Conservation (phyloP, 2,888 invertebrate genomes). For the Netelia inedita region DNA sequence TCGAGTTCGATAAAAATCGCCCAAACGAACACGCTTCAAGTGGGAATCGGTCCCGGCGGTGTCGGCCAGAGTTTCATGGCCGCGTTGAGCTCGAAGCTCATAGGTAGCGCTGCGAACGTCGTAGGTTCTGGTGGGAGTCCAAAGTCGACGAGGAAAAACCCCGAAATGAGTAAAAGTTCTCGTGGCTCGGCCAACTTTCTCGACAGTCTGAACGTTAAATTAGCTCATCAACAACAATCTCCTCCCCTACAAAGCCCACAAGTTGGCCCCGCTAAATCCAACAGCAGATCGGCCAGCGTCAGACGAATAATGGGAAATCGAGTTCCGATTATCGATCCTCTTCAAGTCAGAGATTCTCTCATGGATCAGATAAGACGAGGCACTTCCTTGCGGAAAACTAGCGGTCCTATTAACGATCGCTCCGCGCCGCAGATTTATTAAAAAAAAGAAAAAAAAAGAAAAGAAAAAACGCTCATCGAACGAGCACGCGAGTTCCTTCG, state of each 20-base stretch:
- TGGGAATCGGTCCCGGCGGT: constrained; percentile 85
- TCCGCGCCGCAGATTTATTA: constrained; percentile 95
- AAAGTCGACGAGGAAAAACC: constrained; percentile 81
- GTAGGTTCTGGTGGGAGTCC: constrained; percentile 78
- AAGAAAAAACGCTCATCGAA: constrained; percentile 39
- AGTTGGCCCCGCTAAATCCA: constrained; percentile 65
- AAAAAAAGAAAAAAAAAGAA: constrained; percentile 68
- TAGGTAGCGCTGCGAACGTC: constrained; percentile 75
- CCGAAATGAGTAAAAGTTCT: constrained; percentile 85
- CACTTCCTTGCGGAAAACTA: constrained; percentile 92
- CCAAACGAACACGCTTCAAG: constrained; percentile 67
- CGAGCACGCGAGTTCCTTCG: constrained; percentile 68
- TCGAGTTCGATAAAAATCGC: constrained; percentile 52
- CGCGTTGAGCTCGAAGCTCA: constrained; percentile 89
- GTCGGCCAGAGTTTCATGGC: constrained; percentile 90
- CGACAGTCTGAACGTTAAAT: constrained; percentile 93
- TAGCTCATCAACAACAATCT: constrained; percentile 88
- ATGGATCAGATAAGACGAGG: constrained; percentile 97
- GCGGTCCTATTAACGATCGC: constrained; percentile 91
- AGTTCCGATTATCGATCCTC: constrained; percentile 82
- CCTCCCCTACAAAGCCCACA: constrained; percentile 78
- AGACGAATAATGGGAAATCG: constrained; percentile 83
- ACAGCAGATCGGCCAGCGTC: constrained; percentile 81
- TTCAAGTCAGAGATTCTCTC: constrained; percentile 89
- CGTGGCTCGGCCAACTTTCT: constrained; percentile 87